Evolutionary conservation across 2,888 invertebrate genomes (phyloP), one percentile per base, ranked within the genome.

Genomic region (Nomada ferruginata): DNA sequence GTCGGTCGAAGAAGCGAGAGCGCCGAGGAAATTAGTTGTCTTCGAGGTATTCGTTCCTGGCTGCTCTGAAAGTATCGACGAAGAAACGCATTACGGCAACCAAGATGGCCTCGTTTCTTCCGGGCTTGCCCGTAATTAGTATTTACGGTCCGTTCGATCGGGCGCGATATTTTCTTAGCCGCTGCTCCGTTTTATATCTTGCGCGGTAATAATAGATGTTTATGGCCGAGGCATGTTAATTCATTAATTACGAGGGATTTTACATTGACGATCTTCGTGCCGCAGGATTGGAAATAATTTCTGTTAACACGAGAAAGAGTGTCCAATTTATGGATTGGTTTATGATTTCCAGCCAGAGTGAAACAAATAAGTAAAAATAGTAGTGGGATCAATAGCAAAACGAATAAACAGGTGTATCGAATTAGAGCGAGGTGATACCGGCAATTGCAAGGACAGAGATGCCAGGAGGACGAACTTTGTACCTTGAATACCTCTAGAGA

Each of bases 21-120:
- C n/a, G 26, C 44, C 59, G n/a, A 64, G 69, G 79, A 82, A 82
- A 87, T 86, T 85, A 73, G 82, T 85, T 74, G 79, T 76, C 76
- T 76, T 79, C 66, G 44, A 11, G 57, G 65, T 55, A 52, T 76
- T 76, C 77, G 69, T 82, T 78, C 11, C 57, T 26, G 10, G 20
- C 20, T 29, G 63, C 64, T 44, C 59, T 70, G 47, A 65, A 66
- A 78, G 76, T 86, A 78, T 69, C 66, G 74, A 57, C 74, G 61
- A 85, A 81, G 83, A 86, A 87, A 85, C 76, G 70, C 83, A 81
- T 85, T 85, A 85, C 73, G 65, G 72, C 57, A 66, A 68, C 71
- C 64, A 50, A 61, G 53, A 52, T 18, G 47, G 42, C 64, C 55
- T 55, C 20, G 59, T 59, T 76, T 69, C 59, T 60, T 76, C 64